A percentile compares a stretch with the other conserved stretches of the same genome.
Conservation (phyloP, 2,113 vertebrate genomes). For the Halichoeres trimaculatus region DNA sequence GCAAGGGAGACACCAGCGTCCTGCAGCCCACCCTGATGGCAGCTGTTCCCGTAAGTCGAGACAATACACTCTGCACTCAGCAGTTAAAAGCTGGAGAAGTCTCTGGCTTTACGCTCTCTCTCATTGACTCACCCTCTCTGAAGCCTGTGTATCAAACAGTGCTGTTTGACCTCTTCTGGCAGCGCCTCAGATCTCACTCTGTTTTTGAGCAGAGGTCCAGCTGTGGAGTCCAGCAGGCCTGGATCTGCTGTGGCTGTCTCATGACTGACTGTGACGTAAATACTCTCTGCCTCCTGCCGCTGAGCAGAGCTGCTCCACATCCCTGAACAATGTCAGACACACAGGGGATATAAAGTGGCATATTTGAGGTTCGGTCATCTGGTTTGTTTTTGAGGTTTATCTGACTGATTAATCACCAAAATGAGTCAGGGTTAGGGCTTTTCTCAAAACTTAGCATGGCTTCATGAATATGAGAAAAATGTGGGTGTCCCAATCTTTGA, state of each 20-base stretch:
- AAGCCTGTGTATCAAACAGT: constrained; percentile 10
- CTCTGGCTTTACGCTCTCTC: neutral
- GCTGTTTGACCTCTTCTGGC: neutral
- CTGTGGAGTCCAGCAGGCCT: constrained; percentile 27
- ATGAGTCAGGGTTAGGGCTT: neutral
- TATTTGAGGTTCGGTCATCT: neutral
- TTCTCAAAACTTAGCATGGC: neutral
- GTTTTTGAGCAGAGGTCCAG: constrained; percentile 18
- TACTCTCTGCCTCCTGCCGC: neutral
- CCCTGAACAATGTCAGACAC: neutral
- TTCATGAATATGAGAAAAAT: neutral
- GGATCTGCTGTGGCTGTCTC: constrained; percentile 14
- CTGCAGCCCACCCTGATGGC: constrained; percentile 95
- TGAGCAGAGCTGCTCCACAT: constrained; percentile 7
- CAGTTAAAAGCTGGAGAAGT: neutral
- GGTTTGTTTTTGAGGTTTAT: neutral
- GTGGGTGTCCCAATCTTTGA: rapidly evolving
- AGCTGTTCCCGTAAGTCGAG: constrained; percentile 89
- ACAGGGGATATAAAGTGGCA: neutral
- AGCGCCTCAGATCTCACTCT: constrained; percentile 3
- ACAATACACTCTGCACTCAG: constrained; percentile 36
- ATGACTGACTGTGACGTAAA: constrained; percentile 20
- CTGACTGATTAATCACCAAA: neutral
- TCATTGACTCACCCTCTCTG: constrained; percentile 1
- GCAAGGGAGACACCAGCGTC: constrained; percentile 90